These are phyloP conservation scores for Drosophila subquinaria DNA, from an alignment of 2,888 invertebrate species.

Conservation along the genomic window DNA sequence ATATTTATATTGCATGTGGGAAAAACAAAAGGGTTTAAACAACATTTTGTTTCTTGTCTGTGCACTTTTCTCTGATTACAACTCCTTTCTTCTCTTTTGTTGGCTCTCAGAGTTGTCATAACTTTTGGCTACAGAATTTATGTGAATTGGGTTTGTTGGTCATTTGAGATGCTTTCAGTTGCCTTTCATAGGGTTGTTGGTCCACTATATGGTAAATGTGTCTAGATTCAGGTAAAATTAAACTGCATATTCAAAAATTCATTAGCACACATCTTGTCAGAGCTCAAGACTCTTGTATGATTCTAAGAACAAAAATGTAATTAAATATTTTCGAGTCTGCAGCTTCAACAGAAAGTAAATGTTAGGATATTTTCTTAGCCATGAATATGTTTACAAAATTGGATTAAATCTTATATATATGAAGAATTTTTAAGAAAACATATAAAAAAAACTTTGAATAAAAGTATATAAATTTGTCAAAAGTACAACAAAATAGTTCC, in stretches of 20 bases:
- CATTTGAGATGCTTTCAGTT: constrained; percentile 50
- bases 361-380: neutral
- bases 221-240: constrained; percentile 32
- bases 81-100: constrained; percentile 25
- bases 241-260: constrained; percentile 16
- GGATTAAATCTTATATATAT: neutral
- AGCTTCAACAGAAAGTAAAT: neutral
- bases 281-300: neutral
- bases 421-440: neutral
- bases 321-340: constrained; percentile 11
- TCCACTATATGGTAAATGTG: neutral
- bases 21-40: constrained; percentile 64
- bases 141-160: constrained; percentile 47
- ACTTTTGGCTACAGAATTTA: constrained; percentile 62
- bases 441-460: no score
- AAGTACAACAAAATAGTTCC: neutral
- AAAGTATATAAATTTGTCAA: neutral
- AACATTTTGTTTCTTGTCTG: constrained; percentile 17
- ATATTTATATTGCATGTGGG: constrained; percentile 67
- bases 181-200: constrained; percentile 16
- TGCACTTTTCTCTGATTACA: constrained; percentile 49
- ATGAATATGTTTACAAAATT: neutral
- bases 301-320: neutral
- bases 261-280: constrained; percentile 8
- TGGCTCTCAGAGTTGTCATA: constrained; percentile 61